phyloP scores from a whole-genome alignment of 2,113 vertebrate genomes.

The Falcunculus frontatus region DNA sequence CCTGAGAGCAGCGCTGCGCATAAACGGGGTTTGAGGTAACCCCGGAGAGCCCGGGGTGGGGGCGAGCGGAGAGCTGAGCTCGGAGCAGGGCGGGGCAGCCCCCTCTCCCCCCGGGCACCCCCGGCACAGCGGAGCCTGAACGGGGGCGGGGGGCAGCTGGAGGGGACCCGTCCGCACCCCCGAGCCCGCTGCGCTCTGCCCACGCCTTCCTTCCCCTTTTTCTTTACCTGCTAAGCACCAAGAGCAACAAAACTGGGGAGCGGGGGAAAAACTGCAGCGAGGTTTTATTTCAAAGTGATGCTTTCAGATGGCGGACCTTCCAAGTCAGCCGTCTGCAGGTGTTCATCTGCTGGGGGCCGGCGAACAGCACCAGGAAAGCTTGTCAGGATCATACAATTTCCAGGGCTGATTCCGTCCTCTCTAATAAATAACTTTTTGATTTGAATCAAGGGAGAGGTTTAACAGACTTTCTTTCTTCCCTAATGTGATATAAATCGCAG shows the following conservation, averaged over 20 bases:
- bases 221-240: neutral
- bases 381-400: neutral
- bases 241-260: neutral
- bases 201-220: neutral
- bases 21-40: accelerated
- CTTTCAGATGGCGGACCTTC: neutral
- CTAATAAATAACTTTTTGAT: conserved; percentile 78
- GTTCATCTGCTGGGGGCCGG: neutral
- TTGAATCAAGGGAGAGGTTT: conserved; percentile 76
- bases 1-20: neutral
- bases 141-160: neutral
- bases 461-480: conserved; percentile 70
- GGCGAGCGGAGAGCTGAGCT: neutral
- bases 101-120: no score
- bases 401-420: conserved; percentile 14
- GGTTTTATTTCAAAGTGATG: neutral
- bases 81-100: neutral
- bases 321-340: neutral
- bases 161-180: neutral
- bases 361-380: neutral
- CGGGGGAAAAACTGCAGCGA: neutral
- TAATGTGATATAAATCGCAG: conserved; percentile 92
- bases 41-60: neutral
- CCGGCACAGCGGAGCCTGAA: accelerated
- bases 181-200: neutral